Evolutionary conservation across 2,888 invertebrate genomes (phyloP).

Genomic region (Syrphus vitripennis): DNA sequence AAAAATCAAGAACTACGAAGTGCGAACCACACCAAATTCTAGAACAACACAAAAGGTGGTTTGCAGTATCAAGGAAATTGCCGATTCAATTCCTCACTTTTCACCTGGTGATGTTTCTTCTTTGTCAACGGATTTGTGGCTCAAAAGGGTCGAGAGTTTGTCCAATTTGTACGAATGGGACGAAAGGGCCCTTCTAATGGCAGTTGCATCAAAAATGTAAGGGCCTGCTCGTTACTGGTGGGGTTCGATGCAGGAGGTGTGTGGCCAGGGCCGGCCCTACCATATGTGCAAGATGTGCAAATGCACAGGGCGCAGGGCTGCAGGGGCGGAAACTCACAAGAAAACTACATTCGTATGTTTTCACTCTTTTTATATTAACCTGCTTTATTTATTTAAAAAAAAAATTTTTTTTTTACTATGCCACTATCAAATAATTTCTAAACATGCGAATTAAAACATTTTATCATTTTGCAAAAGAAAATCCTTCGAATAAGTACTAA

Average conservation of each 20-base stretch:
- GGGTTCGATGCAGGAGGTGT: background rate
- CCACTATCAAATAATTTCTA: too few species aligned
- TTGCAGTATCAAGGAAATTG: background rate
- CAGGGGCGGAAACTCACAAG: too few species aligned
- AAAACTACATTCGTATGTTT: too few species aligned
- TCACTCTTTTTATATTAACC: too few species aligned
- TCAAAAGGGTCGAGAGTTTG: background rate
- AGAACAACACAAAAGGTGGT: background rate
- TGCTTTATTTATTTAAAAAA: too few species aligned
- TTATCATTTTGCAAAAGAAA: too few species aligned
- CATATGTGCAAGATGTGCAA: too few species aligned
- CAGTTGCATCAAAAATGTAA: slow-evolving; percentile 14
- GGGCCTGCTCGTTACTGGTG: slow-evolving; percentile 16
- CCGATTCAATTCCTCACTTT: background rate
- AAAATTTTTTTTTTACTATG: too few species aligned
- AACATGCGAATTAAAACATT: too few species aligned
- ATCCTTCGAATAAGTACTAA: too few species aligned
- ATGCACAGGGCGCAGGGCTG: too few species aligned
- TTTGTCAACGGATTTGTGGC: background rate
- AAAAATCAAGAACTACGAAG: background rate
- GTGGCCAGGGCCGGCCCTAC: too few species aligned
- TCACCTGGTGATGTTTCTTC: background rate
- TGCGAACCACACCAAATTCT: background rate
- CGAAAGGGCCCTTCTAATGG: slow-evolving; percentile 12
- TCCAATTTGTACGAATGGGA: background rate